Base-by-base conservation (phyloP, 2,888 invertebrate species). In the Ophioninae sp. region DNA sequence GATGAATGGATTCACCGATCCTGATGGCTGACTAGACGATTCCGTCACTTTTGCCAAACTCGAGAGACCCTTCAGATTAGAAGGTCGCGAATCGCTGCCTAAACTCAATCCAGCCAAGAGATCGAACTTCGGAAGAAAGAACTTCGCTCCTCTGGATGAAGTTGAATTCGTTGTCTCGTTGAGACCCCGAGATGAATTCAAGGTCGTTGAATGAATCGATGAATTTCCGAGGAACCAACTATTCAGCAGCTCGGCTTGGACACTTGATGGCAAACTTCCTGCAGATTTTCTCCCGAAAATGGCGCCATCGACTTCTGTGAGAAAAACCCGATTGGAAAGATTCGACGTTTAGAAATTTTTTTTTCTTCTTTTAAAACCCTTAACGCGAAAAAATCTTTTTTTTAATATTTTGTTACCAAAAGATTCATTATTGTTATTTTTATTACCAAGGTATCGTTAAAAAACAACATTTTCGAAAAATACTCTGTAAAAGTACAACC, bases 81-180 rank as follows among this genome's bases (percentile, higher is more conserved):
- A 67, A 13, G 76, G 9, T 0, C 76, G 22, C 58, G 81, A 71
- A 17, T 72, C 78, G 67, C 86, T 85, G 9, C 87, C 89, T 22
- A 90, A 84, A 39, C 90, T 88, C 6, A 91, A 73, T 44, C 92
- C 91, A 58, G 91, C 88, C 6, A 92, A 61, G 17, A 92, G 86
- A 2, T 91, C 89, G 20, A 92, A 81, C 71, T 78, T 75, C 8
- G 88, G 87, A 3, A 90, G 85, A 61, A 91, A 86, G 64, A 91
- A 87, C 86, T 89, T 88, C 0, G 88, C 86, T 6, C 83, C 87
- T 6, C 91, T 78, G 39, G 80, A 30, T 58, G 71, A 39, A 0
- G 58, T 78, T 20, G 23, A 0, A 23, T 72, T 78, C 20, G 7
- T 64, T 6, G 44, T 37, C 10, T 20, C 22, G 6, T 65, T 56